A percentile compares a stretch with the other conserved stretches of the same genome.
Evolutionary conservation across 2,888 invertebrate species (phyloP).

Genomic region (Drosophila helvetica): DNA sequence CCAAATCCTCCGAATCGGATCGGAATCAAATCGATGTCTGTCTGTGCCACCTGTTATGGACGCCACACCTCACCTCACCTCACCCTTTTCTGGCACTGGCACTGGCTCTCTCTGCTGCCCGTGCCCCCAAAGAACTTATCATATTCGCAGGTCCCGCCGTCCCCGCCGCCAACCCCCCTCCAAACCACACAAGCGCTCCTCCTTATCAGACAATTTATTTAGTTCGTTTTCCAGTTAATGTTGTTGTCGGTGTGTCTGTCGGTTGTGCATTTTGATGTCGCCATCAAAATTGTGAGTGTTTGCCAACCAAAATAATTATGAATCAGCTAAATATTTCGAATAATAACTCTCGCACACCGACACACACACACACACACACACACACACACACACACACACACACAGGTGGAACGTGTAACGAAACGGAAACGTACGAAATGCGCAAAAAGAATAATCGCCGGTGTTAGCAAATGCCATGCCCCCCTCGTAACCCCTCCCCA

Average conservation of each 20-base stretch:
- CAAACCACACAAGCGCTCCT: constrained; percentile 6
- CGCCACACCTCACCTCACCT: neutral
- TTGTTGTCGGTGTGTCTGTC: constrained; percentile 17
- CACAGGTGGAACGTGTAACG: constrained; percentile 35
- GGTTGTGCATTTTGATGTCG: constrained; percentile 8
- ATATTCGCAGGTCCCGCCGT: constrained; percentile 9
- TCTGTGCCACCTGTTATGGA: neutral
- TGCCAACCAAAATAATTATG: constrained; percentile 70
- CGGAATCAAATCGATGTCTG: neutral
- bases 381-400: constrained; percentile 4
- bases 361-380: too few species aligned
- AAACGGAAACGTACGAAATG: constrained; percentile 49
- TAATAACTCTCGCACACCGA: constrained; percentile 21
- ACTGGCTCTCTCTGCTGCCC: too few species aligned
- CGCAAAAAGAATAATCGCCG: constrained; percentile 8
- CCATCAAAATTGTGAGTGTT: constrained; percentile 42
- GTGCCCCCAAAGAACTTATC: neutral
- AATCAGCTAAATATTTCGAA: constrained; percentile 57
- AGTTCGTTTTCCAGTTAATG: constrained; percentile 35
- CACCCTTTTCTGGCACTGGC: neutral
- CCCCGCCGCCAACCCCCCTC: neutral
- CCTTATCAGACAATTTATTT: constrained; percentile 58
- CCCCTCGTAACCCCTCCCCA: neutral
- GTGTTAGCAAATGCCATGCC: neutral
- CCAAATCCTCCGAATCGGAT: neutral